phyloP scores from a whole-genome alignment of 2,113 vertebrate species.

The Hyperopisus bebe region DNA sequence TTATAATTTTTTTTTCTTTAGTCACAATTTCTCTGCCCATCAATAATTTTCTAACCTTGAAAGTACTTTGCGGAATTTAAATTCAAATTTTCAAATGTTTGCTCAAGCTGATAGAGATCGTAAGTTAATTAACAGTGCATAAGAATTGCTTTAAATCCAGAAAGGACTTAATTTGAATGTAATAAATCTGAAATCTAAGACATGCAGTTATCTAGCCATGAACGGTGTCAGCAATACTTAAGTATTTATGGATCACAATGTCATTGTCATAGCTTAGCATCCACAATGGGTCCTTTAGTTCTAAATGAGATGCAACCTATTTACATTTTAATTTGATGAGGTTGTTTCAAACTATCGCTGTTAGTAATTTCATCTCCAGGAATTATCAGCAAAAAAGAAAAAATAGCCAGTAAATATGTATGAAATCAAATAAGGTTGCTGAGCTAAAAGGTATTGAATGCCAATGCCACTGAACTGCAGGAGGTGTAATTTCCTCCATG shows the following conservation, averaged over 20 bases:
- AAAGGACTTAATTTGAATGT: not conserved
- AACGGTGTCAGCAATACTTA: not conserved
- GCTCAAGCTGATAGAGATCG: not conserved
- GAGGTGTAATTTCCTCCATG: conserved; percentile 82
- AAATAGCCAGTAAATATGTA: conserved; percentile 74
- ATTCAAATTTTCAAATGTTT: not conserved
- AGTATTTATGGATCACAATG: not conserved
- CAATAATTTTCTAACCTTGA: not conserved
- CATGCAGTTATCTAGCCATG: not conserved
- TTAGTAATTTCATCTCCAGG: conserved; percentile 74
- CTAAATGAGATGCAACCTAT: conserved; percentile 73
- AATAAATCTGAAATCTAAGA: conserved; percentile 18
- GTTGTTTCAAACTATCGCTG: conserved; percentile 68
- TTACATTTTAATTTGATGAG: conserved; percentile 75
- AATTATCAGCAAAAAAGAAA: conserved; percentile 69
- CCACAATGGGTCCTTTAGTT: conserved; percentile 65
- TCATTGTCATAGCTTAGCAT: conserved; percentile 15
- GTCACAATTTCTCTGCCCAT: not conserved
- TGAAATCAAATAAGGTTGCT: conserved; percentile 73
- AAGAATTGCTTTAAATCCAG: not conserved
- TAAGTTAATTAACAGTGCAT: not conserved
- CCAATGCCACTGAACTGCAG: conserved; percentile 71
- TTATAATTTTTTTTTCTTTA: not conserved
- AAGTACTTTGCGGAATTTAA: not conserved
- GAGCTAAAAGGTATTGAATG: conserved; percentile 77